Conservation (phyloP, 1,140 invertebrate genomes). For the Rhyzopertha dominica region DNA sequence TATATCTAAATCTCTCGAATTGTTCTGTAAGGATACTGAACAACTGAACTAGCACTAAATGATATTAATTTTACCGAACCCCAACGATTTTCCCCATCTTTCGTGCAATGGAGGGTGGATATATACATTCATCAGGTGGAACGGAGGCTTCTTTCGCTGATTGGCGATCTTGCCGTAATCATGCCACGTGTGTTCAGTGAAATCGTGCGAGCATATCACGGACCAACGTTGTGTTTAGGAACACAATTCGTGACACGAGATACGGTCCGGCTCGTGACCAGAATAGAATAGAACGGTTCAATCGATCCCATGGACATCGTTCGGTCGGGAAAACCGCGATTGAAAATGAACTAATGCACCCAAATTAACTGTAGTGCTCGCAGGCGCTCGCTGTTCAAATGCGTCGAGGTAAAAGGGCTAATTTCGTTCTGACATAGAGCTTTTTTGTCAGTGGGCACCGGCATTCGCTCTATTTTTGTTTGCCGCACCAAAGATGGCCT, state of each 20-base stretch:
- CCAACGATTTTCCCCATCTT: too few species aligned
- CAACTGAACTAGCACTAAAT: too few species aligned
- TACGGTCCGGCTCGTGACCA: conserved; percentile 34
- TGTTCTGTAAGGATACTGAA: too few species aligned
- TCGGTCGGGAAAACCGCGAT: conserved; percentile 16
- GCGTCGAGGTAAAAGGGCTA: conserved; percentile 4
- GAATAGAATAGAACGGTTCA: conserved; percentile 20
- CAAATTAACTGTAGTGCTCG: conserved; percentile 24
- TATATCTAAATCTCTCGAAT: too few species aligned
- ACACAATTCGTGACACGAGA: conserved; percentile 36
- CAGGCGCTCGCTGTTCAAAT: conserved; percentile 5
- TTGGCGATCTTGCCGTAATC: conserved; percentile 7
- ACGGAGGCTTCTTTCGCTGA: too few species aligned
- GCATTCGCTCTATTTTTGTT: too few species aligned
- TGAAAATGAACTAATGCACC: conserved; percentile 24
- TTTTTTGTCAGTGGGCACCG: background rate
- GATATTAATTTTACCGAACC: too few species aligned
- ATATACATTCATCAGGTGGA: too few species aligned
- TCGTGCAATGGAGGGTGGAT: too few species aligned
- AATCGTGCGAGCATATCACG: conserved; percentile 34
- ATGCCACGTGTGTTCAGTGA: conserved; percentile 21
- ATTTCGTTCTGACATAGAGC: conserved; percentile 6
- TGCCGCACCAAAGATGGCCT: too few species aligned
- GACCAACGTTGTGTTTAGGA: conserved; percentile 33
- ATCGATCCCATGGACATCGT: conserved; percentile 8